phyloP scores from a whole-genome alignment of 2,888 invertebrate genomes.

The Trissolcus brochymenae region DNA sequence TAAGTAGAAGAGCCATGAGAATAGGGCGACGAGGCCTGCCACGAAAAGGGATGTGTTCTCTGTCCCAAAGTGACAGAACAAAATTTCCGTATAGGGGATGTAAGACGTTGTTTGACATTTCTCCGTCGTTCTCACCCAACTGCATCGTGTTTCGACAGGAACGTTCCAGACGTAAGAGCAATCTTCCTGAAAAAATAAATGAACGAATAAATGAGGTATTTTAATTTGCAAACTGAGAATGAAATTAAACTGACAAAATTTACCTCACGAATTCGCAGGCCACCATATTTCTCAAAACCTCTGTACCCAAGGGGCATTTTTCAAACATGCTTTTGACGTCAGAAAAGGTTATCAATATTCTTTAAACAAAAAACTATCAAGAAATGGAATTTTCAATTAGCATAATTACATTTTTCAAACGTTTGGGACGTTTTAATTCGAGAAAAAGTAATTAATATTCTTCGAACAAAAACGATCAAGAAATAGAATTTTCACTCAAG shows the following conservation, averaged over 20 bases:
- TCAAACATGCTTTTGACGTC: neutral
- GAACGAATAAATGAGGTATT: neutral
- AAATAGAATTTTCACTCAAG: too few species aligned
- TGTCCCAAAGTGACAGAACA: slow-evolving; percentile 73
- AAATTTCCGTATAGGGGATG: slow-evolving; percentile 72
- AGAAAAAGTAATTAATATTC: too few species aligned
- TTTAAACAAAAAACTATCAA: too few species aligned
- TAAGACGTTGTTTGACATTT: slow-evolving; percentile 69
- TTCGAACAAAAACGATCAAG: too few species aligned
- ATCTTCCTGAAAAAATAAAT: slow-evolving; percentile 65
- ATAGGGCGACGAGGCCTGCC: slow-evolving; percentile 67
- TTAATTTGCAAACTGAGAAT: neutral
- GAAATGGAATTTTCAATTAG: too few species aligned
- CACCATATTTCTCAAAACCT: neutral
- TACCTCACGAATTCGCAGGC: slow-evolving; percentile 3
- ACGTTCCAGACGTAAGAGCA: slow-evolving; percentile 73
- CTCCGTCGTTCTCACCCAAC: slow-evolving; percentile 69
- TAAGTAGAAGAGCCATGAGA: slow-evolving; percentile 77
- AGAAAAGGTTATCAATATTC: neutral
- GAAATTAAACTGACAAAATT: neutral
- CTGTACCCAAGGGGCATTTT: neutral
- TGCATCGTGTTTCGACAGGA: slow-evolving; percentile 68
- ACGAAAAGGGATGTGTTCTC: slow-evolving; percentile 60
- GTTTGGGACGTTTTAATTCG: too few species aligned
- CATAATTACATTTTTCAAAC: too few species aligned